These are phyloP conservation scores for Cyclopterus lumpus DNA, from an alignment of 2,797 vertebrate genomes.

Conservation along the genomic window DNA sequence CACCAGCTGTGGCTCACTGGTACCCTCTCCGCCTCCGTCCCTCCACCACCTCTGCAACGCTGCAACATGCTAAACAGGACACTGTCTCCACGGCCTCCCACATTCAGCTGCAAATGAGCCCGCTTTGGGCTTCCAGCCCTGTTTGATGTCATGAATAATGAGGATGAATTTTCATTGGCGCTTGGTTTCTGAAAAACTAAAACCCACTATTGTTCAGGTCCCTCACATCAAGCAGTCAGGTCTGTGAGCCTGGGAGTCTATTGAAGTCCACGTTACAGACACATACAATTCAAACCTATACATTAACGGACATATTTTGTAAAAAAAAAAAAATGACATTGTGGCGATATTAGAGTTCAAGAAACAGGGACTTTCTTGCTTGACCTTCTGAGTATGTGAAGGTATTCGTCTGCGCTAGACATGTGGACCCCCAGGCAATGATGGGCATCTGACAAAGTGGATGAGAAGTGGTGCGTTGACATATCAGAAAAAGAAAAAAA, in stretches of 20 bases:
- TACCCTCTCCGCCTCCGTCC: constrained; percentile 77
- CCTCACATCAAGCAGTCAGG: constrained; percentile 65
- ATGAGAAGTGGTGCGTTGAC: constrained; percentile 38
- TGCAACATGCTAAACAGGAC: constrained; percentile 88
- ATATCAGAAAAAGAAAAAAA: constrained; percentile 3
- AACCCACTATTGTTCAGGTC: constrained; percentile 69
- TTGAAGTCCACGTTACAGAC: constrained; percentile 46
- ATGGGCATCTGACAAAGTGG: constrained; percentile 42
- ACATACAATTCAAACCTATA: constrained; percentile 24
- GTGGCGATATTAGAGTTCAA: background rate
- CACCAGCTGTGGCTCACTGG: constrained; percentile 86
- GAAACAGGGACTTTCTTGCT: background rate
- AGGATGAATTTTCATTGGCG: constrained; percentile 79
- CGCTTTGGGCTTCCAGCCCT: constrained; percentile 59
- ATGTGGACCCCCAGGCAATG: constrained; percentile 12
- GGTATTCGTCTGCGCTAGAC: constrained; percentile 6
- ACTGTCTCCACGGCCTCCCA: constrained; percentile 79
- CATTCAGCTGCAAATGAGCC: constrained; percentile 92
- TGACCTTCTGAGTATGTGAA: constrained; percentile 6
- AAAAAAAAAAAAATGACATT: constrained; percentile 16
- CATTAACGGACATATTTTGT: constrained; percentile 14
- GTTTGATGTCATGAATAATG: constrained; percentile 89
- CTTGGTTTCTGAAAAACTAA: constrained; percentile 74
- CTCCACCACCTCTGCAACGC: constrained; percentile 79
- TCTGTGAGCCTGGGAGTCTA: constrained; percentile 41